Conservation (phyloP, 2,797 vertebrate species). For the Oreonectes daqikongensis region DNA sequence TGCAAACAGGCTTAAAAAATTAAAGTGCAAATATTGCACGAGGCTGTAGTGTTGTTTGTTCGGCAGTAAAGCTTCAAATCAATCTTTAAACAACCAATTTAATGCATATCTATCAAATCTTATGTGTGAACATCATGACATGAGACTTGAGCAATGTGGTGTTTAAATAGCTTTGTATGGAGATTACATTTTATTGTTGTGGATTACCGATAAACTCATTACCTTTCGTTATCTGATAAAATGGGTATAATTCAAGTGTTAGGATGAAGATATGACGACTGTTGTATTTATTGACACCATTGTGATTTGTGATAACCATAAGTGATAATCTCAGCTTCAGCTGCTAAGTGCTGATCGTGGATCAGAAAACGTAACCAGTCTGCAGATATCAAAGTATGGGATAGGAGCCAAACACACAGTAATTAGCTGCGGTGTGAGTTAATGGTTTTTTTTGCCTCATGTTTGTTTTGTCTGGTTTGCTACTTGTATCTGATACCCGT, state of each 20-base stretch:
- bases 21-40: conserved; percentile 1
- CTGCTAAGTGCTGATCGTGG: background rate
- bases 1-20: background rate
- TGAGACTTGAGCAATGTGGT: background rate
- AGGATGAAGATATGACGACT: background rate
- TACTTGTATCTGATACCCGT: background rate
- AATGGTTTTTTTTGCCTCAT: background rate
- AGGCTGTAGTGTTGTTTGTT: background rate
- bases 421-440: background rate
- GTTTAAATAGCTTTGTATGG: background rate
- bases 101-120: background rate
- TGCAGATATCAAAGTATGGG: background rate
- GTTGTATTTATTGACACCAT: background rate
- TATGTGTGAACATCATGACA: background rate
- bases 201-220: no score
- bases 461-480: conserved; percentile 9
- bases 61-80: no score
- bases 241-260: background rate
- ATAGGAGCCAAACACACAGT: background rate
- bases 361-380: background rate
- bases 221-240: no score
- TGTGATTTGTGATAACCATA: background rate
- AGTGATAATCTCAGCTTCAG: background rate
- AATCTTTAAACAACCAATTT: background rate
- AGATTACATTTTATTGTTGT: background rate